A percentile compares a stretch with the other conserved stretches of the same genome.
Evolutionary conservation across 2,113 vertebrate genomes (phyloP).

Genomic region (Microtus oregoni): DNA sequence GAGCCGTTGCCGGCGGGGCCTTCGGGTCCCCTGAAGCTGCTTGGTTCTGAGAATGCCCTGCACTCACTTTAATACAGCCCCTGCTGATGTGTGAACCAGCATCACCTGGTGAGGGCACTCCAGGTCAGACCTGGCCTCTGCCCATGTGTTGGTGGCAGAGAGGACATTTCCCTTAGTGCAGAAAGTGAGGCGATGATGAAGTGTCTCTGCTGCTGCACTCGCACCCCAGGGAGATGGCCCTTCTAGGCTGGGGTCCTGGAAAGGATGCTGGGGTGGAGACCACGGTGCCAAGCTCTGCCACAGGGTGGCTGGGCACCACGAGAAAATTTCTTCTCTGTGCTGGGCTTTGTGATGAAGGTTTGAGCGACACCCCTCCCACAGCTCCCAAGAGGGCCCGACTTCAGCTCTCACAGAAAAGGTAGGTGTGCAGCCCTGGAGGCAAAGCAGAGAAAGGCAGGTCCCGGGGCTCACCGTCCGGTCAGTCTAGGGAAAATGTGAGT

Average conservation of each 20-base stretch:
- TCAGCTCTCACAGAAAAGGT: neutral
- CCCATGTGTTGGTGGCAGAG: neutral
- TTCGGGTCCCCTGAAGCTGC: neutral
- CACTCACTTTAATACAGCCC: neutral
- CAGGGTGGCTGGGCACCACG: fast-evolving
- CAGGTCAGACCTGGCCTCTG: neutral
- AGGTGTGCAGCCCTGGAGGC: too few relatives aligned
- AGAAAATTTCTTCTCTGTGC: neutral
- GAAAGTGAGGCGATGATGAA: neutral
- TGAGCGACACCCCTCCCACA: neutral
- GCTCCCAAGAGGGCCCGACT: neutral
- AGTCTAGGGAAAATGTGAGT: neutral
- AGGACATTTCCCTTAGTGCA: neutral
- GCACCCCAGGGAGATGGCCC: neutral
- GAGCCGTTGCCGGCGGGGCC: neutral
- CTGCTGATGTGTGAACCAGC: neutral
- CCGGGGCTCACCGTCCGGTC: neutral
- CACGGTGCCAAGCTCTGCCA: neutral
- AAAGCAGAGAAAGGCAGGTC: neutral
- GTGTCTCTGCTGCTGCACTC: neutral
- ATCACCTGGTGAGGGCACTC: neutral
- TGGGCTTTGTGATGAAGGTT: neutral
- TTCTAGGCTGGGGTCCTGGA: neutral
- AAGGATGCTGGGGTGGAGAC: neutral
- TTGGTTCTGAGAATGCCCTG: neutral